Base-by-base conservation (phyloP, 1,140 invertebrate genomes). In the Elymnias hypermnestra region DNA sequence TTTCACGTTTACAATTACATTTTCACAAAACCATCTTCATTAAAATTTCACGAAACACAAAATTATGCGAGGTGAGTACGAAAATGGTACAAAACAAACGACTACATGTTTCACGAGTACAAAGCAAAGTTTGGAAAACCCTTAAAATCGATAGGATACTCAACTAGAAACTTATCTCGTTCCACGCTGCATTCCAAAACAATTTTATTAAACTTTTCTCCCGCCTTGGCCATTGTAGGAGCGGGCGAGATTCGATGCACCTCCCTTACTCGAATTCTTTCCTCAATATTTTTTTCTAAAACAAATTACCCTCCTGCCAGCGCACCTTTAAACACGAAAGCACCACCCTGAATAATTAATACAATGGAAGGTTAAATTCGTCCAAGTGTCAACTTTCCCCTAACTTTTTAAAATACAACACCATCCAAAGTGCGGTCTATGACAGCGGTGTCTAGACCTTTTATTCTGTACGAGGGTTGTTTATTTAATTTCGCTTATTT, bases 311-410 rank as follows among this genome's bases (percentile, higher is more conserved):
- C 72, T 69, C 70, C 54, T 58, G 39, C 65, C 52, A 69, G 50
- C 72, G 62, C 75, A 81, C 77, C 75, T 84, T 76, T 65, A 71
- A 82, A 74, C 64, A 75, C 62, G 72, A 74, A 73, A 65, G 72
- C 75, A 63, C 64, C 72, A 60, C 71, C 68, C 69, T 85, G 82
- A 83, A 85, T 85, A 85, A 85, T 85, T 85, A 83, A 85, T 82
- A 85, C 75, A 82, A 83, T 78, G 72, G 70, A 68, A 83, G 72
- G 72, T 79, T 79, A 84, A 83, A 83, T 75, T 84, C 77, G 64
- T 79, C 71, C 51, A 77, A 85, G 78, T 82, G 78, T 83, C 81
- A 84, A 79, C 72, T 81, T 72, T 78, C 72, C 81, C 77, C 78
- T 65, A 75, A 83, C 70, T 76, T 79, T 77, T 67, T 61, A 83